Base-by-base conservation (phyloP, 2,888 invertebrate species). In the Latheticus oryzae region DNA sequence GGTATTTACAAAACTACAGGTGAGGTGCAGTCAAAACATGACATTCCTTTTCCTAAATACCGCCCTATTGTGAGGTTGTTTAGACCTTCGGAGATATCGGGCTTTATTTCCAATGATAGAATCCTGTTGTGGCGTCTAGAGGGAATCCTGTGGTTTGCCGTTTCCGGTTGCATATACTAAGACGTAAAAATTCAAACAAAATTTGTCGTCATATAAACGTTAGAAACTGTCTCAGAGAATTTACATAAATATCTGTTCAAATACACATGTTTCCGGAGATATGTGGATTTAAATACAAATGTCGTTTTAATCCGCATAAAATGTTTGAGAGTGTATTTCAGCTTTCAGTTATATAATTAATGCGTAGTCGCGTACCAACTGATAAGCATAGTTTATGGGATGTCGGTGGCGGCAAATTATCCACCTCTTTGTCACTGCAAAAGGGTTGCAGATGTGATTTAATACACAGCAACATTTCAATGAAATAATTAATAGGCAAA, bases 1-100 rank as follows among this genome's bases (percentile, higher is more conserved):
- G 74, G 73, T 74, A 77, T 78, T 77, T 76, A 77, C 76, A 72
- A 74, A 75, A 54, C 73, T 74, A 76, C 75, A 76, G 76, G 77
- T 76, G 76, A 76, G 73, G 70, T 68, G 62, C 66, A 74, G 76
- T 76, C 76, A 76, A 73, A 77, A 77, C 74, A 77, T 59, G 67
- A 62, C 61, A 65, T 67, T 66, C 55, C 62, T 65, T 58, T 66
- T 63, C 61, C 65, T 60, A 67, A 58, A 67, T 60, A 63, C 73
- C 74, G 74, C 69, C 68, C 67, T 64, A 65, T 71, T 71, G 66
- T 60, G 47, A 47, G 38, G 40, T 40, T 30, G 33, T 63, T 65
- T n/a, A n/a, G n/a, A 47, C 48, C 54, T 73, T 73, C 73, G 61
- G 56, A 67, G 72, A 72, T 66, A 70, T 72, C 64, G 64, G 64